Evolutionary conservation across 2,888 invertebrate genomes (phyloP), one percentile per base, ranked within the genome.

Genomic region (Polyommatus icarus): DNA sequence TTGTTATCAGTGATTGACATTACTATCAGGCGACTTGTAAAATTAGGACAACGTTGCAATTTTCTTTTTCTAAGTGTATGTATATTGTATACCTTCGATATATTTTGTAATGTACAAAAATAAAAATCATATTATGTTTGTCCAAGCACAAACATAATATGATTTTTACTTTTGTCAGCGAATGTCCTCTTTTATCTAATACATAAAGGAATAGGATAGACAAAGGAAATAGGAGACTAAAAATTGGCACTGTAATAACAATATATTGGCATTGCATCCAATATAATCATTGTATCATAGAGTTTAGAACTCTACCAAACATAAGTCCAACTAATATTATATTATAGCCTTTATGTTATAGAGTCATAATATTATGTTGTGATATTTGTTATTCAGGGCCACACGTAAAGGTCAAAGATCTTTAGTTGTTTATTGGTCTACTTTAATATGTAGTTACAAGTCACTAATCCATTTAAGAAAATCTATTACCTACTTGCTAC

Each of bases 351-450:
- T 40, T 40, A 10, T 10, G 10, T 10, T 40, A 40, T 40, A 40
- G 10, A 10, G 54, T 57, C n/a, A n/a, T 24, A 24, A 24, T 24
- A 24, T 24, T 24, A 57, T 57, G 59, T 20, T 59, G 59, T 67
- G 24, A 67, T 61, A 67, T 67, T 67, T 32, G 67, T 67, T 67
- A 67, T 67, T 67, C 67, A 32, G 67, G 67, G 67, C 18, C 67
- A 29, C 15, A 67, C 18, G 29, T 29, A 32, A 29, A 67, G 67
- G 67, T 67, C 32, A 67, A 29, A 67, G 29, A 29, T 67, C 67
- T 67, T 6, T 15, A 67, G 12, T 67, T 67, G 29, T 67, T 67
- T 67, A 67, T 67, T 67, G 67, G 61, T 20, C 24, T 61, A 61
- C 59, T 59, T 59, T 20, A n/a, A 24, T 61, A 4, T 61, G 24